These are phyloP conservation scores for Larimichthys polyactis DNA, from an alignment of 2,113 vertebrate species.

Conservation along the genomic window DNA sequence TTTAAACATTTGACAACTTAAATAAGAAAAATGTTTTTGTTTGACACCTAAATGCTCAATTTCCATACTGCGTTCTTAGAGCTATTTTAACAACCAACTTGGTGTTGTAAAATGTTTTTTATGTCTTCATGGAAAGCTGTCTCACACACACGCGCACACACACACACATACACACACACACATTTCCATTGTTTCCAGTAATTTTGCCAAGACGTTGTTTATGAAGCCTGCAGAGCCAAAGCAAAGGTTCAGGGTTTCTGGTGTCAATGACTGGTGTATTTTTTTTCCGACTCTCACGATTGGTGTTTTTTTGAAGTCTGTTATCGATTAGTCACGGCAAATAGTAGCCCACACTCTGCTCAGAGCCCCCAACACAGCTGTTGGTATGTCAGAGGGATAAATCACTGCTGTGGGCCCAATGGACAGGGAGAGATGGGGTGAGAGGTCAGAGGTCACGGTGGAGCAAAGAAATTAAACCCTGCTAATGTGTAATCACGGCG, in stretches of 20 bases:
- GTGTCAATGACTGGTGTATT: slow-evolving; percentile 73
- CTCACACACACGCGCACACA: slow-evolving; percentile 22
- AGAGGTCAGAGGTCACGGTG: slow-evolving; percentile 72
- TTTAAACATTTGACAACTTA: neutral
- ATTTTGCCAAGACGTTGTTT: slow-evolving; percentile 68
- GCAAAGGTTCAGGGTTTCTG: slow-evolving; percentile 68
- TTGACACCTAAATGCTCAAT: neutral
- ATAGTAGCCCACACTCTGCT: slow-evolving; percentile 81
- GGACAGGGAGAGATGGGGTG: slow-evolving; percentile 75
- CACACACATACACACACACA: slow-evolving; percentile 16
- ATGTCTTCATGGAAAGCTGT: slow-evolving; percentile 24
- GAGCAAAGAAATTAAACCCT: slow-evolving; percentile 55
- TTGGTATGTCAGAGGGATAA: slow-evolving; percentile 86
- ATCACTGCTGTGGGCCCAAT: slow-evolving; percentile 79
- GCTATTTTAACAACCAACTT: neutral
- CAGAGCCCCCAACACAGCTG: slow-evolving; percentile 85
- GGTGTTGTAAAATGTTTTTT: slow-evolving; percentile 7
- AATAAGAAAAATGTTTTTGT: neutral
- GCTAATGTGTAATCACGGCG: slow-evolving; percentile 51
- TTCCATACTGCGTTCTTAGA: neutral
- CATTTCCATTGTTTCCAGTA: slow-evolving; percentile 58
- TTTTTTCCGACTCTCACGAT: slow-evolving; percentile 75
- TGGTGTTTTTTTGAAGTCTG: slow-evolving; percentile 84
- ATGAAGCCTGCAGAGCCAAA: slow-evolving; percentile 44
- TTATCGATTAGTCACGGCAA: slow-evolving; percentile 87